Evolutionary conservation across 2,797 vertebrate genomes (phyloP).

Genomic region (Rhodeus uyekii): DNA sequence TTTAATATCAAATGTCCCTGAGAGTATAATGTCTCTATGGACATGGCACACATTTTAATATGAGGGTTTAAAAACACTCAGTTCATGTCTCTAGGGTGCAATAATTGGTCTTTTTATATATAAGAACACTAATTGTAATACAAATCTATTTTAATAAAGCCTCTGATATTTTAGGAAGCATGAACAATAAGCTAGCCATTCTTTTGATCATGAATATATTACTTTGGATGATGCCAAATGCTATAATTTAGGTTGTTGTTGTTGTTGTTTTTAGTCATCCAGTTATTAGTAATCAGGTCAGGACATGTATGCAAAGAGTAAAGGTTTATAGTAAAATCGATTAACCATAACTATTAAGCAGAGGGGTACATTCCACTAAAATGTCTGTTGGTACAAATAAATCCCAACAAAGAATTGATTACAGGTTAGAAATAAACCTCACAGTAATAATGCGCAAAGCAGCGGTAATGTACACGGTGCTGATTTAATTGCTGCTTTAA

Average conservation of each 20-base stretch:
- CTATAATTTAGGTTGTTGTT: too few species aligned
- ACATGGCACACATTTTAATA: conserved; percentile 32
- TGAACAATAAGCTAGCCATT: conserved; percentile 2
- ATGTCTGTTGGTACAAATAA: conserved; percentile 33
- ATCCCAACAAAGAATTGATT: conserved; percentile 44
- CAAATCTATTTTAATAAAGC: conserved; percentile 20
- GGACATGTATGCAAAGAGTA: conserved; percentile 8
- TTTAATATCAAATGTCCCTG: conserved; percentile 6
- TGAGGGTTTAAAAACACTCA: conserved; percentile 21
- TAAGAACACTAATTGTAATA: conserved; percentile 8
- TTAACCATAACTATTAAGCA: conserved; percentile 39
- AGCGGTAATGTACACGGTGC: conserved; percentile 50
- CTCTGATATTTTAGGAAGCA: conserved; percentile 6
- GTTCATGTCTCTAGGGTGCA: background rate
- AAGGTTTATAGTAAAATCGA: conserved; percentile 51
- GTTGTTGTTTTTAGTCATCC: background rate
- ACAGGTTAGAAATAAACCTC: conserved; percentile 40
- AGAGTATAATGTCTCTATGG: conserved; percentile 17
- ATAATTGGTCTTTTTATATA: background rate
- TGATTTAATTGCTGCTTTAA: conserved; percentile 60
- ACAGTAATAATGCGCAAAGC: conserved; percentile 38
- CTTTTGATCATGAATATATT: conserved; percentile 4
- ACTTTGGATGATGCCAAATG: background rate
- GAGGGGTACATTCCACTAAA: conserved; percentile 35
- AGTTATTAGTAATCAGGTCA: conserved; percentile 9